phyloP scores from a whole-genome alignment of 1,140 invertebrate genomes.

The Ruditapes philippinarum region DNA sequence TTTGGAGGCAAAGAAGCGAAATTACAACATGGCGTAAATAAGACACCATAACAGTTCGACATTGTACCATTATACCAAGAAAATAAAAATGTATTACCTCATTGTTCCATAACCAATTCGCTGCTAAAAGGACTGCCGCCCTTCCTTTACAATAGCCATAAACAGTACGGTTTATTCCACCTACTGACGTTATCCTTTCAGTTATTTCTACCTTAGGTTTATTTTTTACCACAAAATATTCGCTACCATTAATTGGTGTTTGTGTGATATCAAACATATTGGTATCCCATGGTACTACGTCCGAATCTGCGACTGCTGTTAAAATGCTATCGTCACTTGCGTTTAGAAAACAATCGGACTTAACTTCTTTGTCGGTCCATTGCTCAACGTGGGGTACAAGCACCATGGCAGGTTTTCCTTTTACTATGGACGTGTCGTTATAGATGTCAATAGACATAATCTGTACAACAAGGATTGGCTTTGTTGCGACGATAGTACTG shows the following conservation, averaged over 20 bases:
- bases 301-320: background rate
- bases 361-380: background rate
- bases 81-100: too few species aligned
- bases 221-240: background rate
- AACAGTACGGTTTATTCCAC: background rate
- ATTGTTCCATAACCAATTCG: background rate
- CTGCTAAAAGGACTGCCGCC: background rate
- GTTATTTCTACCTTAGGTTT: background rate
- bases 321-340: background rate
- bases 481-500: background rate
- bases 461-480: slow-evolving; percentile 41
- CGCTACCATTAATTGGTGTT: background rate
- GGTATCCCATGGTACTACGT: background rate
- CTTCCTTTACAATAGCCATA: background rate
- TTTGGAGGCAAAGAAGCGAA: background rate
- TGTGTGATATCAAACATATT: too few species aligned
- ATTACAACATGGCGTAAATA: background rate
- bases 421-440: slow-evolving; percentile 18
- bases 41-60: background rate
- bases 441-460: slow-evolving; percentile 52
- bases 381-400: slow-evolving; percentile 11
- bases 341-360: background rate
- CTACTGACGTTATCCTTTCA: too few species aligned
- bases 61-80: too few species aligned
- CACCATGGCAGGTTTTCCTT: slow-evolving; percentile 34